Evolutionary conservation across 2,113 vertebrate species (phyloP).

Genomic region (Merops nubicus): DNA sequence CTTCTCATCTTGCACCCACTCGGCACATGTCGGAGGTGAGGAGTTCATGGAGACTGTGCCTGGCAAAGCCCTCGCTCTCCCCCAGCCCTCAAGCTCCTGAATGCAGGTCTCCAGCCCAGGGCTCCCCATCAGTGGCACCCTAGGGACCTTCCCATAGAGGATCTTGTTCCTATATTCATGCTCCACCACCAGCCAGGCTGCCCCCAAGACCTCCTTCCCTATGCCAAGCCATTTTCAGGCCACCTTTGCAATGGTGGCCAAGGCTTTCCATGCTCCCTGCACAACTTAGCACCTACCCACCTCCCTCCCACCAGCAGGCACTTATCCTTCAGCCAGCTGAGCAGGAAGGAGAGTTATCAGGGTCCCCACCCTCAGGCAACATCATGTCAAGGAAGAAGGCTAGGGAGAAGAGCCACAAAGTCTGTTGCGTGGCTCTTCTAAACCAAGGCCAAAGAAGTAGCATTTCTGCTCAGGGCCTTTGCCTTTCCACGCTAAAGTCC

Average conservation of each 20-base stretch:
- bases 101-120: background rate
- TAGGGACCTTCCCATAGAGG: background rate
- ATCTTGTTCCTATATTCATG: background rate
- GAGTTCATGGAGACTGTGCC: fast-evolving
- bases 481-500: background rate
- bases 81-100: background rate
- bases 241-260: background rate
- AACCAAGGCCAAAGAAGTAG: background rate
- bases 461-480: background rate
- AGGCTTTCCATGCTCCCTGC: fast-evolving
- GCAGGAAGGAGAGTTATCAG: background rate
- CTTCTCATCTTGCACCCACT: background rate
- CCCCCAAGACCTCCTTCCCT: background rate
- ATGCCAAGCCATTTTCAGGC: fast-evolving
- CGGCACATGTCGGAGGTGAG: background rate
- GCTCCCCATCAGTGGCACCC: background rate
- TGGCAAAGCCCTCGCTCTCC: background rate
- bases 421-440: background rate
- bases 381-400: background rate
- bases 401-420: background rate
- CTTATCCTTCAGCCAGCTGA: background rate
- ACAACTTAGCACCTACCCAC: background rate
- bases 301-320: background rate
- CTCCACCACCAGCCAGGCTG: background rate
- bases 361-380: background rate